Evolutionary conservation across 2,888 invertebrate species (phyloP), one percentile per base, ranked within the genome.

Genomic region (Margaritifera margaritifera): DNA sequence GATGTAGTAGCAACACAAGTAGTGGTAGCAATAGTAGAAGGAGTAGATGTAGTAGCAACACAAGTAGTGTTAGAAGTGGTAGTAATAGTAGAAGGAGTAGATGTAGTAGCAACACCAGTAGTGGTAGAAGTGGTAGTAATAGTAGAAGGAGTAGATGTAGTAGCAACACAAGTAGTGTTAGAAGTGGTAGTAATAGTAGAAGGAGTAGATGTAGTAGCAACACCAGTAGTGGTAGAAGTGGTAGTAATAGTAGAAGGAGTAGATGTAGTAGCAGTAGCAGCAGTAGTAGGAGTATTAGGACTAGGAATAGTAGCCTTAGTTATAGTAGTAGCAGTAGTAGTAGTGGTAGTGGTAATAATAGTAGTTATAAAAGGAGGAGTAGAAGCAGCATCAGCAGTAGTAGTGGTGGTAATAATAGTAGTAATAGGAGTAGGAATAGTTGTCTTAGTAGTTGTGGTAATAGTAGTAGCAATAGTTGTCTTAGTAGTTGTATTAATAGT

Each of bases 401-500:
- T 52, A 60, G 31, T 57, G 63, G 63, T 62, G 56, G 62, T 19
- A 58, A 57, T 42, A 64, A 63, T 31, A 51, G 52, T 31, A 57
- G 64, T 57, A 63, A 53, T 27, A 64, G 64, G 19, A 58, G 58
- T 20, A 68, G 71, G 55, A 67, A 56, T 62, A 67, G 63, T 58
- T 60, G 67, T 27, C 4, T 62, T 58, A 64, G 68, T 55, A 53
- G 58, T 52, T 31, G 69, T 67, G 62, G 69, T 67, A 58, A 64
- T 70, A 71, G 72, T 70, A 62, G 69, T 57, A 66, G 55, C 53
- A 66, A 63, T 56, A 72, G 71, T 71, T 69, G 71, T 71, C 68
- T 68, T 69, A 71, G 68, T 71, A 71, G 68, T 64, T 22, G 71
- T 71, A 71, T 68, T 71, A 69, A 68, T 74, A 94, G 94, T 67